These are phyloP conservation scores for Lithophane ornitopus DNA, from an alignment of 2,888 invertebrate genomes.

Conservation along the genomic window DNA sequence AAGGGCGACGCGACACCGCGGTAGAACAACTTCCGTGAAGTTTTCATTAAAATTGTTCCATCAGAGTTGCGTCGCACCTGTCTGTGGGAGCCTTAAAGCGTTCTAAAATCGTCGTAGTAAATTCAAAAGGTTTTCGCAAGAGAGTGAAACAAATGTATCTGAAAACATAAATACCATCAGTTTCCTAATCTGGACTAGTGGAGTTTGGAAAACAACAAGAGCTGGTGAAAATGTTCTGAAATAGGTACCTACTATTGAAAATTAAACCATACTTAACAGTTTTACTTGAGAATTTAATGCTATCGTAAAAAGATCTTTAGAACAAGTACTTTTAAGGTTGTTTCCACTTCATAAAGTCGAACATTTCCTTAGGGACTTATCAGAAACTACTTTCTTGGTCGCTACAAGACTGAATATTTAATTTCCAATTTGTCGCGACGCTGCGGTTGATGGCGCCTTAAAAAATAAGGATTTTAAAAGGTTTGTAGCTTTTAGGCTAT, in stretches of 20 bases:
- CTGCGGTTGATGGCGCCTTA: background rate
- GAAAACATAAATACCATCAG: background rate
- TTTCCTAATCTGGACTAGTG: background rate
- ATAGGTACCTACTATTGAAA: background rate
- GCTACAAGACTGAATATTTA: conserved; percentile 53
- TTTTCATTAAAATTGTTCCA: no score
- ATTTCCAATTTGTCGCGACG: conserved; percentile 52
- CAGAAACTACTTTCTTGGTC: conserved; percentile 46
- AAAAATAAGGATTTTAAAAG: conserved; percentile 3
- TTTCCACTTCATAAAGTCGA: background rate
- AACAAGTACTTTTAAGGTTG: background rate
- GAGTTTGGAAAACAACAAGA: background rate
- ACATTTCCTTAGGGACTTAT: conserved; percentile 34
- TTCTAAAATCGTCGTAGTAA: no score
- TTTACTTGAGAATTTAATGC: background rate
- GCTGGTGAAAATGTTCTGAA: background rate
- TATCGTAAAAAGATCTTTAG: background rate
- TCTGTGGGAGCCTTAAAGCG: no score
- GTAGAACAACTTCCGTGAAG: no score
- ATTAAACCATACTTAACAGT: background rate
- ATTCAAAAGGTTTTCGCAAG: background rate
- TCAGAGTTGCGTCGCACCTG: no score
- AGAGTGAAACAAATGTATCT: background rate
- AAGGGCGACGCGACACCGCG: no score
- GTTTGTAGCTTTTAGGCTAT: background rate